These are phyloP conservation scores for Tragelaphus buxtoni DNA, from an alignment of 2,113 vertebrate species.

Conservation along the genomic window DNA sequence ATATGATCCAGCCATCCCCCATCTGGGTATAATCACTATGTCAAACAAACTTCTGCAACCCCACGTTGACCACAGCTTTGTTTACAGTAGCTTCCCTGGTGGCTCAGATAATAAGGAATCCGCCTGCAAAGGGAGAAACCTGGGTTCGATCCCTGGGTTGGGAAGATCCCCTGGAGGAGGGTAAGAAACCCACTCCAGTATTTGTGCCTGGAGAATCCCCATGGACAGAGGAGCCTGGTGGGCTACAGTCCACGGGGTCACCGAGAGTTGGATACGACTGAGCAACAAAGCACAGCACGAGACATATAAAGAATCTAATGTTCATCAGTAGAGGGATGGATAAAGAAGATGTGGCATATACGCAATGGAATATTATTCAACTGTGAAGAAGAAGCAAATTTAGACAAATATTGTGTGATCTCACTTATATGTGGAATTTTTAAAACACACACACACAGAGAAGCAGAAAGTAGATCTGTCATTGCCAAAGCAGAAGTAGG, in stretches of 20 bases:
- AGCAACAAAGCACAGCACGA: background rate
- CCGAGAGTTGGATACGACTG: background rate
- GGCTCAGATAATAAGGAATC: background rate
- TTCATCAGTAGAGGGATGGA: background rate
- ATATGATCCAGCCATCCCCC: background rate
- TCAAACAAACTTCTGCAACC: background rate
- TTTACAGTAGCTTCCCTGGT: background rate
- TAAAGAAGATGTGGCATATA: background rate
- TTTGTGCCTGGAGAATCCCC: background rate
- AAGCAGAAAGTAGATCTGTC: background rate
- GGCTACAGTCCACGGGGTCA: background rate
- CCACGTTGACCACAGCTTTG: background rate
- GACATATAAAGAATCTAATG: background rate
- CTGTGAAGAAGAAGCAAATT: background rate
- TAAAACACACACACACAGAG: background rate
- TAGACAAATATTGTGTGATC: background rate
- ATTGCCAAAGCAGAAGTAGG: background rate
- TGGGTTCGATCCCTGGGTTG: background rate
- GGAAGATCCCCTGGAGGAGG: background rate
- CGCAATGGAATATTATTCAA: background rate
- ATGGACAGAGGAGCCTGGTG: background rate
- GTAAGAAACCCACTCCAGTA: background rate
- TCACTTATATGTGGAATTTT: background rate
- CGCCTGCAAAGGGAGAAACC: accelerated
- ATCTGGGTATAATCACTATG: background rate